A percentile compares a stretch with the other conserved stretches of the same genome.
Conservation (phyloP, 2,888 invertebrate species). For the Nemoura dubitans region DNA sequence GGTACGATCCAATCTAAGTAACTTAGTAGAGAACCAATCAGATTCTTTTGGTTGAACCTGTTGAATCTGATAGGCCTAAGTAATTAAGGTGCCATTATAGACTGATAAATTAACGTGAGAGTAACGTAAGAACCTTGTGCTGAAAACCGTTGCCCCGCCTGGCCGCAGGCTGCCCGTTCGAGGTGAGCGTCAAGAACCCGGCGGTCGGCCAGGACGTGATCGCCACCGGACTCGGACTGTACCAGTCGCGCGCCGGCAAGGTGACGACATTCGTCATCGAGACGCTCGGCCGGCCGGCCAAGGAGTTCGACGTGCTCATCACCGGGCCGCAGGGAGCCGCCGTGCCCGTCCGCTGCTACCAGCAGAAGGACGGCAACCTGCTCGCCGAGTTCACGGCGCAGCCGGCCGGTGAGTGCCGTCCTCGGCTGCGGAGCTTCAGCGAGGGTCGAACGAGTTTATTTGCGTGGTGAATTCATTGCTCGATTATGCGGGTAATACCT, state of each 20-base stretch:
- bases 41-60: no score
- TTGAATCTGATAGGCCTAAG: no score
- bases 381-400: conserved; percentile 93
- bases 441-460: no score
- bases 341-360: conserved; percentile 91
- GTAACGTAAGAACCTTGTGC: no score
- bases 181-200: conserved; percentile 68
- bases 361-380: conserved; percentile 93
- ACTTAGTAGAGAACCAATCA: no score
- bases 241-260: conserved; percentile 84
- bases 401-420: conserved; percentile 72
- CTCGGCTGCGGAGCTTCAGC: no score
- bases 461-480: no score
- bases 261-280: conserved; percentile 89
- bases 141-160: no score
- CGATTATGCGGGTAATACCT: no score
- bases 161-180: conserved; percentile 65
- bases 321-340: conserved; percentile 83
- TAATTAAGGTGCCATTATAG: no score
- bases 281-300: conserved; percentile 82
- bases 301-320: conserved; percentile 92
- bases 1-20: no score
- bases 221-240: conserved; percentile 83
- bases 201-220: conserved; percentile 78
- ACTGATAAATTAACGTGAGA: no score